A percentile compares a stretch with the other conserved stretches of the same genome.
phyloP scores from a whole-genome alignment of 1,140 invertebrate genomes.

The Drosophila santomea region DNA sequence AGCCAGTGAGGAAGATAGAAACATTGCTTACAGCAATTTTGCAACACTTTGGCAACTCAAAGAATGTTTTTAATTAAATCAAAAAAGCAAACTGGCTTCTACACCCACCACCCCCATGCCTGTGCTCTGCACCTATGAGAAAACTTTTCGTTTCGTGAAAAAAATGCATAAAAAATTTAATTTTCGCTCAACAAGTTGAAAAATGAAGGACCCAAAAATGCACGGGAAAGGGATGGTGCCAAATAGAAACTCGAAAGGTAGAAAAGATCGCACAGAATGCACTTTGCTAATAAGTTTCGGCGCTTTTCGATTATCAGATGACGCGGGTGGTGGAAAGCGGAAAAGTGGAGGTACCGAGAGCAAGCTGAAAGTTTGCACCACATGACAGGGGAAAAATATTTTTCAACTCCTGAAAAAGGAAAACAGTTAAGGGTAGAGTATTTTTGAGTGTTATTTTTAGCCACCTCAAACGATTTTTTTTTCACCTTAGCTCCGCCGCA shows the following conservation, averaged over 20 bases:
- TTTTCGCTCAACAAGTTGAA: conserved; percentile 78
- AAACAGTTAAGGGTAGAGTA: conserved; percentile 11
- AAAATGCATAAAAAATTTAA: conserved; percentile 81
- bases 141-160: conserved; percentile 58
- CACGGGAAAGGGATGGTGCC: neutral
- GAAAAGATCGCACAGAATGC: conserved; percentile 54
- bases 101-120: neutral
- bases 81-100: conserved; percentile 53
- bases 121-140: conserved; percentile 33
- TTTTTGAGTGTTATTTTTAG: neutral
- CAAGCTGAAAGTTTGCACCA: conserved; percentile 41
- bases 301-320: conserved; percentile 60
- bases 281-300: conserved; percentile 74
- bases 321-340: conserved; percentile 21
- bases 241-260: conserved; percentile 30
- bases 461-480: neutral
- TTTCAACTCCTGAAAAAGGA: conserved; percentile 23
- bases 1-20: conserved; percentile 17
- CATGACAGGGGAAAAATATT: conserved; percentile 51
- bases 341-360: conserved; percentile 11
- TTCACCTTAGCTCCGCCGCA: conserved; percentile 5
- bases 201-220: conserved; percentile 41
- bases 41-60: conserved; percentile 69
- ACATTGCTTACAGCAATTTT: conserved; percentile 59
- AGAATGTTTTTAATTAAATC: conserved; percentile 82